These are phyloP conservation scores for Hypothenemus hampei DNA, from an alignment of 1,140 invertebrate genomes.

Conservation along the genomic window DNA sequence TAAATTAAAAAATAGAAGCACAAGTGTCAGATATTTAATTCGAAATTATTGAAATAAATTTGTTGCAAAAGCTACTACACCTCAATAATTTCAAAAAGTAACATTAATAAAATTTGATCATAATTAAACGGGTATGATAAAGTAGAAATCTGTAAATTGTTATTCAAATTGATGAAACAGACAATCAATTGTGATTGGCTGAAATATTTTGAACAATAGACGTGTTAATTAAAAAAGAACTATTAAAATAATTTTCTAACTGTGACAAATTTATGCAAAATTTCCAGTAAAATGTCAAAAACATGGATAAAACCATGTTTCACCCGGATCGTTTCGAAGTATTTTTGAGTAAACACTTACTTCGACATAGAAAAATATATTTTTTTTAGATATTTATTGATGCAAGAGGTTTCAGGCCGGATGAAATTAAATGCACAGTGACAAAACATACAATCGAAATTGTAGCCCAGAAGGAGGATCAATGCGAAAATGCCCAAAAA, in stretches of 20 bases:
- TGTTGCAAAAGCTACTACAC: no score
- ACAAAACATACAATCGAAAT: conserved; percentile 27
- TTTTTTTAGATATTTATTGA: conserved; percentile 32
- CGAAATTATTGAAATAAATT: no score
- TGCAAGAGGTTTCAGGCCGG: conserved; percentile 31
- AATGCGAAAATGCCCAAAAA: conserved; percentile 14
- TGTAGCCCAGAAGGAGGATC: conserved; percentile 26
- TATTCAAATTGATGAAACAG: no score
- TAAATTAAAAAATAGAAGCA: no score
- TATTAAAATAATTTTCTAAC: background rate
- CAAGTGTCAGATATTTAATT: no score
- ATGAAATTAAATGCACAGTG: conserved; percentile 33
- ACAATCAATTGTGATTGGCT: no score
- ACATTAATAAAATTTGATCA: no score
- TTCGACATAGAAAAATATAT: background rate
- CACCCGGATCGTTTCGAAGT: conserved; percentile 9
- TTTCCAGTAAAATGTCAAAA: no score
- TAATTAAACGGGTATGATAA: no score
- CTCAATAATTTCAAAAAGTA: no score
- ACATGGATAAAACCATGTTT: conserved; percentile 6
- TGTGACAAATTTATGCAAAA: no score
- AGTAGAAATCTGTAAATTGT: no score
- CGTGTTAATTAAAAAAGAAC: background rate
- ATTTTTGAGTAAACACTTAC: background rate
- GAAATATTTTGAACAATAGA: background rate